A percentile compares a stretch with the other conserved stretches of the same genome.
Evolutionary conservation across 2,797 vertebrate genomes (phyloP).

Genomic region (Scyliorhinus canicula): DNA sequence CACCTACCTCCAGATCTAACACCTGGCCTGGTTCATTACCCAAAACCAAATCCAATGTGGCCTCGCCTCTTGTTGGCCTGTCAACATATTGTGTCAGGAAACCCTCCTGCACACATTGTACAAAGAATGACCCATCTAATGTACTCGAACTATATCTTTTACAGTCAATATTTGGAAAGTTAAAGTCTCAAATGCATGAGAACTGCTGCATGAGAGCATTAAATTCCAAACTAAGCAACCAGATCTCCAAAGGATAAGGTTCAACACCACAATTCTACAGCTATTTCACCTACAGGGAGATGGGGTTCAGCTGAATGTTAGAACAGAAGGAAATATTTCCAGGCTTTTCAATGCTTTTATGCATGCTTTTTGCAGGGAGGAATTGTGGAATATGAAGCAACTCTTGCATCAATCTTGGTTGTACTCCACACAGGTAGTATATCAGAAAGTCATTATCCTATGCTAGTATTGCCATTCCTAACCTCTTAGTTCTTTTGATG

Average conservation of each 20-base stretch:
- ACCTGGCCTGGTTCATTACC: too few relatives aligned
- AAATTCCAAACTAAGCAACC: background rate
- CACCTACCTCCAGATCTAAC: too few relatives aligned
- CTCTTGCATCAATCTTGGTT: background rate
- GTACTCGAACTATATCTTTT: too few relatives aligned
- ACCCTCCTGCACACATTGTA: too few relatives aligned
- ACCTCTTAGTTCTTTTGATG: background rate
- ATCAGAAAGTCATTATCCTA: background rate
- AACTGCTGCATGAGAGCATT: background rate
- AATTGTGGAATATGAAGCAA: background rate
- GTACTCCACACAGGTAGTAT: background rate
- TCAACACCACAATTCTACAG: background rate
- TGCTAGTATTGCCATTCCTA: background rate
- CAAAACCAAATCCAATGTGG: too few relatives aligned
- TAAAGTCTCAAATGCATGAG: too few relatives aligned
- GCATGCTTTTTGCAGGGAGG: background rate
- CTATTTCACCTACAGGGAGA: background rate
- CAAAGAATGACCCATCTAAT: too few relatives aligned
- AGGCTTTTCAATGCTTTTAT: background rate
- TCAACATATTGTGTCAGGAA: too few relatives aligned
- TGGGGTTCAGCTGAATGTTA: too few relatives aligned
- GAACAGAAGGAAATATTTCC: background rate
- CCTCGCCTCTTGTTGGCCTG: too few relatives aligned
- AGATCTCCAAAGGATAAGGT: background rate
- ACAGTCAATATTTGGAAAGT: too few relatives aligned